Base-by-base conservation (phyloP, 1,140 invertebrate genomes). In the Solenopsis fugax region DNA sequence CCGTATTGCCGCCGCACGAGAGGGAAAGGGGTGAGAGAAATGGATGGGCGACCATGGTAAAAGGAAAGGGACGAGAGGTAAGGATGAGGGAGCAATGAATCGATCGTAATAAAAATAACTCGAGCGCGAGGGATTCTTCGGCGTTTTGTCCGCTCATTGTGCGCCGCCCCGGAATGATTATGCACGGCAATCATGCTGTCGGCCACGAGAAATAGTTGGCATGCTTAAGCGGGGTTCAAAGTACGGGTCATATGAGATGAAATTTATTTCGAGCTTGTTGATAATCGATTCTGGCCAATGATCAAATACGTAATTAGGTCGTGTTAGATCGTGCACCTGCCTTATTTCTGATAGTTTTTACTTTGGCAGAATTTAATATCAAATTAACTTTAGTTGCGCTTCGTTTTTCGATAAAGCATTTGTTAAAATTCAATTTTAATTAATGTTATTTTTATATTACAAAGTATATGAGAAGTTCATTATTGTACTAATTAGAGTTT, bases 51-150 rank as follows among this genome's bases (percentile, higher is more conserved):
- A 48, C 12, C 71, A 16, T 24, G 52, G 2, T 37, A 37, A 34
- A 29, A 24, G 64, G 48, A 76, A 65, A 24, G 65, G 4, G 16
- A 58, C 45, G 50, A 13, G 18, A 13, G 48, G 52, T 7, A 29
- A 16, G 6, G 16, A 2, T 12, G 24, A 7, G 18, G 5, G 10
- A 41, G 69, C 69, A 41, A 84, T 84, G 69, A 84, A 84, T 84
- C 69, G 80, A 84, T 75, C 69, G 54, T 84, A 84, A 84, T 84
- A 84, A 84, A 84, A 84, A 84, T 84, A 84, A 84, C 80, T 84
- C 69, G 80, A 69, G 48, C 77, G 77, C 77, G 77, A 21, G 80
- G 13, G 80, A 84, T 84, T 84, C 80, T 84, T 73, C 80, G 69
- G 67, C 67, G 69, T 73, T 82, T 82, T 60, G 80, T 37, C 54